phyloP scores from a whole-genome alignment of 2,888 invertebrate species.

The Crossocerus cetratus region DNA sequence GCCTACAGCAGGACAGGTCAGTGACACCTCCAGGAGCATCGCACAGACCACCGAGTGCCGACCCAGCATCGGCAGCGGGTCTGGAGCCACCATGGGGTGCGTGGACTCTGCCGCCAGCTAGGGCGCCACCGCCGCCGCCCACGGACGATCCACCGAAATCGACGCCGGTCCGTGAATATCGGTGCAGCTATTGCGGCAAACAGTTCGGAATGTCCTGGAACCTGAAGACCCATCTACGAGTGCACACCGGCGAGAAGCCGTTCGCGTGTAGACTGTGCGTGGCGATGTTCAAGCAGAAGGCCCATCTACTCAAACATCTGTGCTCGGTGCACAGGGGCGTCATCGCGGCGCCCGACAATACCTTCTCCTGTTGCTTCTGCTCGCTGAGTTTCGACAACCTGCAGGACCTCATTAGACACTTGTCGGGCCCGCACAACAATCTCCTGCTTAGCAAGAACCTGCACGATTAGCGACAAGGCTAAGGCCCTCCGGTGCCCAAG shows the following conservation, averaged over 20 bases:
- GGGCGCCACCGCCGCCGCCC: constrained; percentile 80
- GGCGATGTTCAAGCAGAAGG: constrained; percentile 95
- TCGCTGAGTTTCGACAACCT: constrained; percentile 90
- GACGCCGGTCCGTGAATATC: constrained; percentile 89
- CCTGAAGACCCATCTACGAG: constrained; percentile 91
- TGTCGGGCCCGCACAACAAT: constrained; percentile 93
- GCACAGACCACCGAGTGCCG: constrained; percentile 74
- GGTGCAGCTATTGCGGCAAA: constrained; percentile 93
- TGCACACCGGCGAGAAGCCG: constrained; percentile 93
- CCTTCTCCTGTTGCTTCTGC: constrained; percentile 93
- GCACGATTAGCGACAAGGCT: constrained; percentile 80
- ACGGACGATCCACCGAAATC: constrained; percentile 80
- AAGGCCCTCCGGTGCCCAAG: constrained; percentile 61
- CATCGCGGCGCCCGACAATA: constrained; percentile 88
- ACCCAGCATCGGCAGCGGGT: constrained; percentile 68
- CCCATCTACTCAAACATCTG: constrained; percentile 90
- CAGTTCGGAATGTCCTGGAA: constrained; percentile 97
- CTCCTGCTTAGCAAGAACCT: constrained; percentile 91
- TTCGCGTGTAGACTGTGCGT: constrained; percentile 93
- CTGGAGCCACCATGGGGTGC: constrained; percentile 74
- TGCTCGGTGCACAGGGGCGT: constrained; percentile 94
- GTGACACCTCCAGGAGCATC: constrained; percentile 73
- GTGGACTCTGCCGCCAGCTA: constrained; percentile 78
- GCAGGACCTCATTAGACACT: constrained; percentile 90
- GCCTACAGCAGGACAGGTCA: constrained; percentile 71